phyloP scores from a whole-genome alignment of 35 echinoderm and acorn worm species.

The Apostichopus parvimensis region DNA sequence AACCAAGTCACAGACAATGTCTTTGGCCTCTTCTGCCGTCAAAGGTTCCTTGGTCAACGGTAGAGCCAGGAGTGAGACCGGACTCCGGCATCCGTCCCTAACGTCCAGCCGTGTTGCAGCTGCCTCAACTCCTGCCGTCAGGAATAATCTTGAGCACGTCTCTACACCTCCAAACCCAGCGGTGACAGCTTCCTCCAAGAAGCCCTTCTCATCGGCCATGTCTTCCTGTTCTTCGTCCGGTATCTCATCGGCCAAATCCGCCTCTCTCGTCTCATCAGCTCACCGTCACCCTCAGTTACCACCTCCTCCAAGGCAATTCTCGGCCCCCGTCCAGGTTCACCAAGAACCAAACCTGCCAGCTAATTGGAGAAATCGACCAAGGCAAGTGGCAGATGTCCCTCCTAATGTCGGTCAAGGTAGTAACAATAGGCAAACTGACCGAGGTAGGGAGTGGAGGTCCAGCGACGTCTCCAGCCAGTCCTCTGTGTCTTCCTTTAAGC shows the following conservation, averaged over 20 bases:
- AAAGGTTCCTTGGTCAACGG: conserved; percentile 26
- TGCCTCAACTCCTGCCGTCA: background rate
- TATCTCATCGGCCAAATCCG: conserved; percentile 49
- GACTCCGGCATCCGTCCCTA: background rate
- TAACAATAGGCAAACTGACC: background rate
- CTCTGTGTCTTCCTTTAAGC: conserved; percentile 43
- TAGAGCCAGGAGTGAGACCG: conserved; percentile 19
- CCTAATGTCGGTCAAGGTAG: background rate
- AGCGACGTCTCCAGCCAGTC: conserved; percentile 40
- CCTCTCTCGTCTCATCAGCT: conserved; percentile 33
- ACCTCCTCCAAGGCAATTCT: background rate
- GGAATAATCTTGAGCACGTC: background rate
- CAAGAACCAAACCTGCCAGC: background rate
- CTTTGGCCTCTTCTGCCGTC: conserved; percentile 7
- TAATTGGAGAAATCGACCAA: conserved; percentile 34
- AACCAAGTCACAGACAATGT: conserved; percentile 32
- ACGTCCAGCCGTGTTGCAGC: background rate
- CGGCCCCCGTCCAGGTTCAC: conserved; percentile 34
- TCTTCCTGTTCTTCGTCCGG: conserved; percentile 48
- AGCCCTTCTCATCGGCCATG: conserved; percentile 35
- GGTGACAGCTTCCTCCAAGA: conserved; percentile 38
- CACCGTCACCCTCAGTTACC: conserved; percentile 24
- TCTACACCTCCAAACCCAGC: background rate
- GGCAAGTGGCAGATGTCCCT: conserved; percentile 38
- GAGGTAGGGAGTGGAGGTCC: conserved; percentile 38